A percentile compares a stretch with the other conserved stretches of the same genome.
These are phyloP conservation scores for Pimpla rufipes DNA, from an alignment of 2,888 invertebrate species.

Conservation along the genomic window DNA sequence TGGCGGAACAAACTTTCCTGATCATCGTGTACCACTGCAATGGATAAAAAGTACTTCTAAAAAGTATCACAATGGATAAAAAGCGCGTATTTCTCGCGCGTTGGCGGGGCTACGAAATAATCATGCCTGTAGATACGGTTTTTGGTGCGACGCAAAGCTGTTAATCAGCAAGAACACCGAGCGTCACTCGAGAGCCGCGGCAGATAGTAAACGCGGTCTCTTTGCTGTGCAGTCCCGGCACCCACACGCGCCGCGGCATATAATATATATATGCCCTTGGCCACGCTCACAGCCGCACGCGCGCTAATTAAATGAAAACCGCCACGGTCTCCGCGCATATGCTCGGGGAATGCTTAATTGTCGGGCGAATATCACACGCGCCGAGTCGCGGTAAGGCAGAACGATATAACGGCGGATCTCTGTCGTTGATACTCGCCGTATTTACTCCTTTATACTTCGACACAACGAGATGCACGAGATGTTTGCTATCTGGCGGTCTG, in stretches of 20 bases:
- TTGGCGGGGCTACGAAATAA: neutral
- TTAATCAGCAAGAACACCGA: constrained; percentile 50
- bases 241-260: constrained; percentile 2
- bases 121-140: constrained; percentile 7
- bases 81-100: neutral
- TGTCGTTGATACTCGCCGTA: neutral
- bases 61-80: too few relatives aligned
- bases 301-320: constrained; percentile 62
- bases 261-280: constrained; percentile 43
- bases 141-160: constrained; percentile 23
- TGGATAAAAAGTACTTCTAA: too few relatives aligned
- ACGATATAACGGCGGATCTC: constrained; percentile 25
- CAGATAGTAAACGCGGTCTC: constrained; percentile 32
- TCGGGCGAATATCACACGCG: constrained; percentile 52
- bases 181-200: constrained; percentile 22
- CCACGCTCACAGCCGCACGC: constrained; percentile 27
- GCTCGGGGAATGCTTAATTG: constrained; percentile 57
- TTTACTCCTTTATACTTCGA: constrained; percentile 1
- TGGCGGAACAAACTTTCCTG: constrained; percentile 10
- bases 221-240: neutral
- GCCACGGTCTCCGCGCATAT: constrained; percentile 40
- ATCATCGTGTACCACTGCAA: neutral
- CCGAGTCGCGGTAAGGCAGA: constrained; percentile 42
- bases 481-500: neutral
- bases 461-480: neutral